Base-by-base conservation (phyloP, 2,113 vertebrate genomes). In the Pelusios castaneus region DNA sequence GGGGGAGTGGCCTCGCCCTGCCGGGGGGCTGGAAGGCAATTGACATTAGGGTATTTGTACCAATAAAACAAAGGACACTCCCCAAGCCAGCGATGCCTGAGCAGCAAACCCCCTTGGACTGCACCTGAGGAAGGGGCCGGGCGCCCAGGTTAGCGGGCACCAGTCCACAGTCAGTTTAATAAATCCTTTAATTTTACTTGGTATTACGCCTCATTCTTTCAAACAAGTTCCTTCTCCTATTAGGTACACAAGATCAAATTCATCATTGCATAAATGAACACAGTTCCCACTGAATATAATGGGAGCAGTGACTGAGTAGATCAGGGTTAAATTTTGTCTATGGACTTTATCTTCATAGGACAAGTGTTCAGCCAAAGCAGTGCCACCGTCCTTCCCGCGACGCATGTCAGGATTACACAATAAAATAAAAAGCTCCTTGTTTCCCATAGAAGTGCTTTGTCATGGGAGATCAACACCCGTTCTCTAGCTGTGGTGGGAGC, bases 191-290 rank as follows among this genome's bases (percentile, higher is more conserved):
- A 25, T 45, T 85, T 67, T 10, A 4, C 60, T 78, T n/a, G 55
- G 25, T 9, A 81, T 70, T 70, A 70, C 19, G 12, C 63, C 29
- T 70, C 29, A 21, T 3, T 19, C 43, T 55, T 91, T 52, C 82
- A 2, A 0, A 19, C 0, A 0, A 1, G 1, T 43, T 21, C 6
- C 80, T 4, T 77, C 85, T 85, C 5, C 38, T 43, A 25, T 76
- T 76, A 76, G 73, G 24, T 24, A 76, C 38, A 76, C 22, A 29
- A 45, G 41, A 45, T 24, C 41, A 24, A 27, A 76, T 45, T 45
- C 41, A 45, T 76, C 41, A 11, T 45, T 76, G 41, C 13, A 7
- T 76, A 76, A 27, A 76, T 24, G 45, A 13, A 13, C 24, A 43
- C 12, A 76, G 41, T 21, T 76, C 73, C 73, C 41, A 45, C 12